Percentiles rank a stretch among this genome's conserved stretches.
phyloP scores from a whole-genome alignment of 1,140 invertebrate species.

The Listronotus oregonensis region DNA sequence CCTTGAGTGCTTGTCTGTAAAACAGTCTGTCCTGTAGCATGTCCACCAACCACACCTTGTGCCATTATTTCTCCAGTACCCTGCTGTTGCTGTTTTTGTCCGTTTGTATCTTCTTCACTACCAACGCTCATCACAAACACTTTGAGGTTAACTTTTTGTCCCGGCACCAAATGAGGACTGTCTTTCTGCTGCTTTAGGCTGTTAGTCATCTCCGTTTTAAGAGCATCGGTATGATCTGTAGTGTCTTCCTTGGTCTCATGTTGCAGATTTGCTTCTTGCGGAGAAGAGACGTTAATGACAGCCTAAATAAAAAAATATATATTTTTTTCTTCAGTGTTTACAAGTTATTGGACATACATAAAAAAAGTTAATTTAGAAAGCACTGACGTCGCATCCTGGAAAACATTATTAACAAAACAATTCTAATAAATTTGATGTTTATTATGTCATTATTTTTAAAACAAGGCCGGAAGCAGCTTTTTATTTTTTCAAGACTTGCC shows the following conservation, averaged over 20 bases:
- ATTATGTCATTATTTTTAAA: too few relatives aligned
- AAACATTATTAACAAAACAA: too few relatives aligned
- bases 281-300: background rate
- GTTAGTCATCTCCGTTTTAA: slow-evolving; percentile 45
- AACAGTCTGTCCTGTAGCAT: background rate
- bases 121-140: slow-evolving; percentile 45
- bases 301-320: too few relatives aligned
- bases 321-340: too few relatives aligned
- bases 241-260: slow-evolving; percentile 12
- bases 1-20: too few relatives aligned
- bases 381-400: too few relatives aligned
- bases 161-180: slow-evolving; percentile 42
- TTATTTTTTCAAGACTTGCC: too few relatives aligned
- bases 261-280: background rate
- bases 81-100: background rate
- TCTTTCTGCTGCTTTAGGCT: slow-evolving; percentile 47
- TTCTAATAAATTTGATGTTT: too few relatives aligned
- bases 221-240: slow-evolving; percentile 37
- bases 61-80: background rate
- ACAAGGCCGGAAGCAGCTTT: too few relatives aligned
- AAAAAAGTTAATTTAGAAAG: too few relatives aligned
- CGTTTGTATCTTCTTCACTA: slow-evolving; percentile 12
- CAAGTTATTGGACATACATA: too few relatives aligned
- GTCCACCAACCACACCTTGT: background rate
- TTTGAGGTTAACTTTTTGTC: slow-evolving; percentile 51